Conservation (phyloP, 2,113 vertebrate species). For the Chamaetylas fuelleborni region DNA sequence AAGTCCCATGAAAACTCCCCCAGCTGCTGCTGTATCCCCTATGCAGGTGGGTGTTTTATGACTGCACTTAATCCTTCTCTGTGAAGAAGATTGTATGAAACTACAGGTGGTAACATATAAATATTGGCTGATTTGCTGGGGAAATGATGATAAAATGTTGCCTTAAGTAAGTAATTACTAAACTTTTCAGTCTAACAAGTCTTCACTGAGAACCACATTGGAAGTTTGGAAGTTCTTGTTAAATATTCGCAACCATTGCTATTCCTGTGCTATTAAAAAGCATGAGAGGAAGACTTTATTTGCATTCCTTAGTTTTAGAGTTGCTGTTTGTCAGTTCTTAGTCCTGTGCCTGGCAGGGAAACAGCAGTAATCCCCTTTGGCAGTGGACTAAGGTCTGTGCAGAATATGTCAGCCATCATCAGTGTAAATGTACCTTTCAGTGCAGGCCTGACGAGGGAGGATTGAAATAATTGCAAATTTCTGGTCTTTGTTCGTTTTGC, state of each 20-base stretch:
- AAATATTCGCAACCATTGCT: background rate
- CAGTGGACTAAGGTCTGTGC: background rate
- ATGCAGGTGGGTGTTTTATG: conserved; percentile 84
- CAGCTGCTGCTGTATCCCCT: conserved; percentile 92
- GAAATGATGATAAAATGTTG: background rate
- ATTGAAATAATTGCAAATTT: background rate
- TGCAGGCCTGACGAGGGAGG: background rate
- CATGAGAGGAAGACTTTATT: background rate
- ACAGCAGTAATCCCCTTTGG: background rate
- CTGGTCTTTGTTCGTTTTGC: background rate
- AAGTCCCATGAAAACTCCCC: conserved; percentile 93
- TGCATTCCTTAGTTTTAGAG: background rate
- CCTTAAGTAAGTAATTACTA: background rate
- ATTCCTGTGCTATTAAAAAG: background rate
- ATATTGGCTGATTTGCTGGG: background rate
- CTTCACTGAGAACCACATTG: background rate
- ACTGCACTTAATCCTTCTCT: background rate
- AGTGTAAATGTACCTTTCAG: background rate
- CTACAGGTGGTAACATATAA: background rate
- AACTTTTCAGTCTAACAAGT: background rate
- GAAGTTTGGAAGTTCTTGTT: background rate
- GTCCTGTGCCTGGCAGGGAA: background rate
- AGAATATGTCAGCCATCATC: background rate
- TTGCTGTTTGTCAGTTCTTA: background rate
- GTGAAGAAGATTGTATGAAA: background rate